Base-by-base conservation (phyloP, 1,140 invertebrate species). In the Coenobita brevimanus region DNA sequence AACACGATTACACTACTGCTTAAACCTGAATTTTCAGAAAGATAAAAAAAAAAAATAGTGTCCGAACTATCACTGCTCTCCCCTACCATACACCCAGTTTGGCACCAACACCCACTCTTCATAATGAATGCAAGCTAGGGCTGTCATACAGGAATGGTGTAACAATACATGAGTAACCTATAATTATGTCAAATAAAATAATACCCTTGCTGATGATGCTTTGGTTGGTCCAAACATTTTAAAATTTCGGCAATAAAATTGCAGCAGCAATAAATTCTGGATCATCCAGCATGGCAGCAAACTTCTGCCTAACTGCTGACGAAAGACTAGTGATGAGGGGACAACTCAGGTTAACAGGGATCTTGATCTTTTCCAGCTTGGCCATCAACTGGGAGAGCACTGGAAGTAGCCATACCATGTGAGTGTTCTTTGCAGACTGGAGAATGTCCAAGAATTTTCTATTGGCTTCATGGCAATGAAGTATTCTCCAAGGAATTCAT, bases 271-370 rank as follows among this genome's bases (percentile, higher is more conserved):
- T 76, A 4, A 76, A 43, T 41, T 76, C 6, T 76, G 73, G 33
- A 24, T 76, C 73, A 15, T 76, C 73, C 73, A 76, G 33, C 73
- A 76, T 76, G 24, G 13, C 43, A 50, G 73, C 73, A 76, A 76
- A 76, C 73, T 27, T 17, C 15, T 17, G 6, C 27, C 43, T 8
- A 6, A 76, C 27, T 76, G 6, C 73, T 76, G 73, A 76, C 73
- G 4, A 27, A 38, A 76, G 73, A 36, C 6, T 27, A 27, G 33
- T 10, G 17, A 76, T 27, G 17, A 76, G 33, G 38, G 73, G 10
- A 76, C 27, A 36, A 43, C 10, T 41, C 33, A 76, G 33, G 36
- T 50, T 36, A 76, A 36, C 73, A 76, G 38, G 41, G 41, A 6
- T 38, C 43, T 76, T 76, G 38, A 50, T 50, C 24, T 76, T 76